Evolutionary conservation across 1,140 invertebrate genomes (phyloP).

Genomic region (Hirudo medicinalis): DNA sequence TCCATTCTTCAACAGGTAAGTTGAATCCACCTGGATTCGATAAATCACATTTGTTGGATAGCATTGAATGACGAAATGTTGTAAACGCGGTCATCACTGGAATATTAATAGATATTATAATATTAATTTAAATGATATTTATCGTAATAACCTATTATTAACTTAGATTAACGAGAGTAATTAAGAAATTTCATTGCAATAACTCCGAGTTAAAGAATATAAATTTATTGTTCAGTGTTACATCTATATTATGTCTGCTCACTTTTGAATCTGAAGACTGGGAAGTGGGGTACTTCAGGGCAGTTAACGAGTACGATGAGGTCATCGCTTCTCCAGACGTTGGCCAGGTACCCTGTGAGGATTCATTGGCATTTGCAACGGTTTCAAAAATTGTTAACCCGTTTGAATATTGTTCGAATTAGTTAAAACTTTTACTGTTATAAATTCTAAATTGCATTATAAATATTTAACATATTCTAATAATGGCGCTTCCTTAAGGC

Average conservation of each 20-base stretch:
- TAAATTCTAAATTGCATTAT: too few relatives aligned
- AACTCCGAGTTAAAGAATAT: not conserved
- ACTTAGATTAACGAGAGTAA: not conserved
- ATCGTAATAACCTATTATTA: not conserved
- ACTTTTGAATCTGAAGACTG: slow-evolving; percentile 18
- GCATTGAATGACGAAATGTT: too few relatives aligned
- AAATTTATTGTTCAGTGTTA: not conserved
- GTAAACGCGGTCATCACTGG: too few relatives aligned
- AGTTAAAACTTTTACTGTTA: too few relatives aligned
- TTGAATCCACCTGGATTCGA: slow-evolving; percentile 13
- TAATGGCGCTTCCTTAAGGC: too few relatives aligned
- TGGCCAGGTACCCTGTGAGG: slow-evolving; percentile 10
- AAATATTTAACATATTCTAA: too few relatives aligned
- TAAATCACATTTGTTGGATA: not conserved
- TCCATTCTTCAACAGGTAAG: slow-evolving; percentile 20
- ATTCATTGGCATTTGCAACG: not conserved
- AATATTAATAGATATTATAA: too few relatives aligned
- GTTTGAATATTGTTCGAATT: too few relatives aligned
- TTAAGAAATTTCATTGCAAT: not conserved
- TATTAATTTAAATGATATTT: too few relatives aligned
- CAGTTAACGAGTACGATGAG: slow-evolving; percentile 17
- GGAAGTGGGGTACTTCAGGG: slow-evolving; percentile 18
- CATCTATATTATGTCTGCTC: not conserved
- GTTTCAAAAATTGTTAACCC: too few relatives aligned
- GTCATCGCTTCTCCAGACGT: slow-evolving; percentile 16